Base-by-base conservation (phyloP, 2,888 invertebrate genomes). In the Dione vanillae region DNA sequence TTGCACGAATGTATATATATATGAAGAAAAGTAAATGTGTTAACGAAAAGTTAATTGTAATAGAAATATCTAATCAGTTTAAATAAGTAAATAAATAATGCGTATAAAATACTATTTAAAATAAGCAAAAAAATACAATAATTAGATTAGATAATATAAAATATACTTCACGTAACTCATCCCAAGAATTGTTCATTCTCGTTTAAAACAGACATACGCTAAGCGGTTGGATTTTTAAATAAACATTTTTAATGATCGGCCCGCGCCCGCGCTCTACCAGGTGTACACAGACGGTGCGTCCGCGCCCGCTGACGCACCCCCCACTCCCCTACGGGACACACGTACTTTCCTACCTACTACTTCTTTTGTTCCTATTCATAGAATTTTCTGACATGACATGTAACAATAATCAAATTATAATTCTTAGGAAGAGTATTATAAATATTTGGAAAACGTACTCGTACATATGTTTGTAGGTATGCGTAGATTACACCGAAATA, bases 151-250 rank as follows among this genome's bases (percentile, higher is more conserved):
- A 11, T 45, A 6, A 45, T 61, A 61, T 61, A 61, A 67, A 67
- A 67, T 27, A 27, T 27, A 5, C 5, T 27, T 27, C 5, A 5
- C n/a, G 35, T 40, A 41, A 61, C 35, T 41, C n/a, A 40, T 62
- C 41, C 16, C 16, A 67, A 68, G 67, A 69, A 72, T 75, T 69
- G 75, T 69, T 75, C 84, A 67, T 72, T 88, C 78, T 79, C 72
- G 85, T 75, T 77, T 75, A 78, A 74, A 73, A 76, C 75, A 74
- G 79, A 78, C 82, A 54, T 61, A 71, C 85, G 89, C 86, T 91
- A 91, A 92, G 92, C 93, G 91, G 92, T 92, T 85, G 91, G 91
- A 93, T 92, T 93, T 93, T 93, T 93, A 93, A 93, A 93, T 93
- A 93, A 93, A 93, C 93, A 93, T 90, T 92, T 93, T 93, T 93